A percentile compares a stretch with the other conserved stretches of the same genome.
These are phyloP conservation scores for Trichosurus vulpecula DNA, from an alignment of 2,797 vertebrate species.

Conservation along the genomic window DNA sequence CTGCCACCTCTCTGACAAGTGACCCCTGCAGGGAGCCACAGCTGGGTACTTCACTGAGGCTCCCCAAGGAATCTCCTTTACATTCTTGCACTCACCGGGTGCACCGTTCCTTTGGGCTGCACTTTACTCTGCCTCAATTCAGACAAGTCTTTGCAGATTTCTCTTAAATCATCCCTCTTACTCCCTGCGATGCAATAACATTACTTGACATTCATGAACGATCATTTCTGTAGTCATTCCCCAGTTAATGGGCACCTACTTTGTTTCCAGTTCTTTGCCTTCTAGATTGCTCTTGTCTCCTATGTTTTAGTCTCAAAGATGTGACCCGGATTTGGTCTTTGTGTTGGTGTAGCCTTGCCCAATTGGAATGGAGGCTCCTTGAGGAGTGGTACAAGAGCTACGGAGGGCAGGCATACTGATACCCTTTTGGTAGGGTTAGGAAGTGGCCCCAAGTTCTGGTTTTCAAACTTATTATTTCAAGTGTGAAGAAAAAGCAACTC, in stretches of 20 bases:
- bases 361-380: not conserved
- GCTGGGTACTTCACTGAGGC: not conserved
- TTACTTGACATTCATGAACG: not conserved
- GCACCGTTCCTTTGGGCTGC: not conserved
- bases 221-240: not conserved
- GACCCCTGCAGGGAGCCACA: no score
- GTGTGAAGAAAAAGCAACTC: not conserved
- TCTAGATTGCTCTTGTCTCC: not conserved
- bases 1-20: no score
- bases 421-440: no score
- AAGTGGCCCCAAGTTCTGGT: not conserved
- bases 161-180: not conserved
- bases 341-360: accelerated
- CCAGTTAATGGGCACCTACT: not conserved
- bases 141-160: not conserved
- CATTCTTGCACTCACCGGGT: accelerated
- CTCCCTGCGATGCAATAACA: accelerated
- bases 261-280: not conserved
- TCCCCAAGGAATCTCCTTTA: not conserved
- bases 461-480: not conserved
- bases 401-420: not conserved
- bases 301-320: not conserved
- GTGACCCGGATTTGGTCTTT: not conserved
- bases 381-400: not conserved
- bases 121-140: not conserved